Conservation (phyloP, 1,140 invertebrate species). For the Plodia interpunctella region DNA sequence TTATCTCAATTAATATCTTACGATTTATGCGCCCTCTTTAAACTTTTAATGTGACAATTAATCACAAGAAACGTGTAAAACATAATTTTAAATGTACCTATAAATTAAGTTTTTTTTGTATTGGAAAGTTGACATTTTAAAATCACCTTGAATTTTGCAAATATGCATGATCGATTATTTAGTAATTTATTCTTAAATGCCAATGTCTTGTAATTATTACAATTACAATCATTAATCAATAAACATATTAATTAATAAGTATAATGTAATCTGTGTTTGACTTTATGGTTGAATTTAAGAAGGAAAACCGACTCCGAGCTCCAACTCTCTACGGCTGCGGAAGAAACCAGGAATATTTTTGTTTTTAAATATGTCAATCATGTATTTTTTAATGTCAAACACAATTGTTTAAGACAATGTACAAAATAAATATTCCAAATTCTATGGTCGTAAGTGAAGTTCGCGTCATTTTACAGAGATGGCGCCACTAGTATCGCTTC, state of each 20-base stretch:
- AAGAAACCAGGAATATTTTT: too few relatives aligned
- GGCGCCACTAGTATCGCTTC: slow-evolving; percentile 38
- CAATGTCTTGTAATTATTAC: too few relatives aligned
- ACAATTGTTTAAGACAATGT: too few relatives aligned
- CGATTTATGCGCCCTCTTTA: slow-evolving; percentile 33
- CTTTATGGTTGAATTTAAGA: background rate
- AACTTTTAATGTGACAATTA: slow-evolving; percentile 32
- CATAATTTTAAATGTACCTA: slow-evolving; percentile 17
- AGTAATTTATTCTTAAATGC: too few relatives aligned
- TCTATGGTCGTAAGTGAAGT: background rate
- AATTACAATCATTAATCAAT: too few relatives aligned
- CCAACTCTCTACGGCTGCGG: too few relatives aligned
- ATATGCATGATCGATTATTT: too few relatives aligned
- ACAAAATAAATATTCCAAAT: background rate
- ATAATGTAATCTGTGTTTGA: too few relatives aligned
- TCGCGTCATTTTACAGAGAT: slow-evolving; percentile 32
- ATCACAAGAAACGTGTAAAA: slow-evolving; percentile 28
- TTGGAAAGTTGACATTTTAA: slow-evolving; percentile 21
- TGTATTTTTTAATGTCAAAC: too few relatives aligned
- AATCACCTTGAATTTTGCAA: background rate
- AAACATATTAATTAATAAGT: too few relatives aligned
- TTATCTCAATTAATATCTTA: slow-evolving; percentile 32
- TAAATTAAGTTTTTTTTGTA: slow-evolving; percentile 14
- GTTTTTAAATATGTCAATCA: too few relatives aligned
- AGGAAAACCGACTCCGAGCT: too few relatives aligned